phyloP scores from a whole-genome alignment of 2,888 invertebrate genomes.

The Gordius sp. region DNA sequence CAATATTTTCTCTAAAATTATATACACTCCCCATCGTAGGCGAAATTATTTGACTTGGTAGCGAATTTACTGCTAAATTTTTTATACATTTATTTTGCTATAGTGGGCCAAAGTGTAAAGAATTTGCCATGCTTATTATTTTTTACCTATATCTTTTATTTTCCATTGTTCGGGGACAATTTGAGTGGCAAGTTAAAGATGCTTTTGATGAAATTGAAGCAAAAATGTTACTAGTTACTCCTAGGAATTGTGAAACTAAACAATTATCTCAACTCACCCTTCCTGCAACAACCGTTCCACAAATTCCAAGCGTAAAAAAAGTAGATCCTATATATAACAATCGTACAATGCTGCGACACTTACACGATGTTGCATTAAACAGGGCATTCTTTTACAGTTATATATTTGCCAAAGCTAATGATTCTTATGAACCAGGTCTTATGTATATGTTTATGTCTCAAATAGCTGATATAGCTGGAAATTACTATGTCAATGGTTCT shows the following conservation, averaged over 20 bases:
- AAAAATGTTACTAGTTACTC: constrained; percentile 51
- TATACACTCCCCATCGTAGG: too few relatives aligned
- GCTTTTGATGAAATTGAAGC: constrained; percentile 60
- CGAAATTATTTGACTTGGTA: too few relatives aligned
- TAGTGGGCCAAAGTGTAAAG: too few relatives aligned
- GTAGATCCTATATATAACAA: constrained; percentile 78
- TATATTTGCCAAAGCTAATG: constrained; percentile 61
- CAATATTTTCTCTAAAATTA: too few relatives aligned
- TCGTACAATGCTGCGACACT: constrained; percentile 61
- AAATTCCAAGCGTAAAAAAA: constrained; percentile 68
- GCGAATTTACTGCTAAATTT: too few relatives aligned
- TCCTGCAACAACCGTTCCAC: constrained; percentile 56
- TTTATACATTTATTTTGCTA: too few relatives aligned
- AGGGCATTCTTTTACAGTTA: constrained; percentile 85
- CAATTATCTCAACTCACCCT: constrained; percentile 55
- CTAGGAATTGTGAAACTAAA: constrained; percentile 64
- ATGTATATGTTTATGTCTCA: constrained; percentile 85
- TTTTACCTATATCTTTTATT: too few relatives aligned
- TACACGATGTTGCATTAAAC: constrained; percentile 84
- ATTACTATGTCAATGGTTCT: constrained; percentile 65
- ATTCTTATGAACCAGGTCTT: constrained; percentile 82
- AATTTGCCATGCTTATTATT: too few relatives aligned
- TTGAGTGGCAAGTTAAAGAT: constrained; percentile 70
- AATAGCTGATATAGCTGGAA: constrained; percentile 73
- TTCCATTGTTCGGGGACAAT: too few relatives aligned